Conservation (phyloP, 2,888 invertebrate species). For the Micoletzkya japonica region DNA sequence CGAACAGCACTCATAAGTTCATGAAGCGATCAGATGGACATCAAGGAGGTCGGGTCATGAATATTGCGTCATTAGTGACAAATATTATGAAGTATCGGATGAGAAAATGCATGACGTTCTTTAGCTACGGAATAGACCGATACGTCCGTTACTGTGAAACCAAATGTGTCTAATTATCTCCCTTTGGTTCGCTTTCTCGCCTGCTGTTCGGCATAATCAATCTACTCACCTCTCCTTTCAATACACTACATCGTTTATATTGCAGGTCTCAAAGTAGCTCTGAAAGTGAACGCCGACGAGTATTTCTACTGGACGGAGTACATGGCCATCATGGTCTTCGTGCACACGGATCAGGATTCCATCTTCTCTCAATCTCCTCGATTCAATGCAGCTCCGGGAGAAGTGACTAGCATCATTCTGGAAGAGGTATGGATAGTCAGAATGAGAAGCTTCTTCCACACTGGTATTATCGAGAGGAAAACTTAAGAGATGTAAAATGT, state of each 20-base stretch:
- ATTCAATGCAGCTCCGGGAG: conserved; percentile 30
- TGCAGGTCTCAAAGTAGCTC: conserved; percentile 25
- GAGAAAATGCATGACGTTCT: too few relatives aligned
- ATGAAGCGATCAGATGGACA: conserved; percentile 25
- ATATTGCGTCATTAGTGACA: not conserved
- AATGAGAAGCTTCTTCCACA: too few relatives aligned
- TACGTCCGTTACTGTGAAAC: too few relatives aligned
- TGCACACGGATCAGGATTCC: not conserved
- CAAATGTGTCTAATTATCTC: too few relatives aligned
- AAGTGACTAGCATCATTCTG: conserved; percentile 27
- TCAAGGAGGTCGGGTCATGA: conserved; percentile 1
- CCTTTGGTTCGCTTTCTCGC: too few relatives aligned
- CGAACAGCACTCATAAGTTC: conserved; percentile 1
- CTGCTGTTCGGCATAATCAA: too few relatives aligned
- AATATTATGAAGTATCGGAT: not conserved
- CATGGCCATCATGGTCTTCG: conserved; percentile 31
- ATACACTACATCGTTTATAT: not conserved
- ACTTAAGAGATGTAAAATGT: too few relatives aligned
- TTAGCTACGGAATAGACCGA: too few relatives aligned
- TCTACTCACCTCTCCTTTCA: not conserved
- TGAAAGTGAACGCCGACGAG: conserved; percentile 33
- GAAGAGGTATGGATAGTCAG: conserved; percentile 24
- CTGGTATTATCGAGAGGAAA: too few relatives aligned
- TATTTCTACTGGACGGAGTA: conserved; percentile 36
- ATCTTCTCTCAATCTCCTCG: conserved; percentile 35